phyloP scores from a whole-genome alignment of 2,113 vertebrate species.

The Piprites chloris region DNA sequence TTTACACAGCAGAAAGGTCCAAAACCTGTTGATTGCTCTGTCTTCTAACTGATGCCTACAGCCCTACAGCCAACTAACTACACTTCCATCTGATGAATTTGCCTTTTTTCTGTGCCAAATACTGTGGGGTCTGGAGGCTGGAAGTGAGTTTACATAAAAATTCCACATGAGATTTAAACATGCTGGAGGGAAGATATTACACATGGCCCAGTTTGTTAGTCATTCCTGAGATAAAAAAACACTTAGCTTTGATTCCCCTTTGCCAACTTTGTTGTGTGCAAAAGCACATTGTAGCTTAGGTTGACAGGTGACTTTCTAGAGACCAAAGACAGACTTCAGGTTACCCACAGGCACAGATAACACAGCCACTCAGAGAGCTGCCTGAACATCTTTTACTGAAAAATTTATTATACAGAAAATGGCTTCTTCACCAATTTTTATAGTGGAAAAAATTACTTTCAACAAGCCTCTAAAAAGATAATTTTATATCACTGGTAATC shows the following conservation, averaged over 20 bases:
- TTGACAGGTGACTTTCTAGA: background rate
- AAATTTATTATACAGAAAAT: background rate
- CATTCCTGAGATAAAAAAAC: background rate
- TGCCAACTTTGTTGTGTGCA: background rate
- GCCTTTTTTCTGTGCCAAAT: background rate
- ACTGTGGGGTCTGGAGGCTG: background rate
- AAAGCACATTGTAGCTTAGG: background rate
- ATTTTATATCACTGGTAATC: background rate
- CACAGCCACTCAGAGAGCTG: background rate
- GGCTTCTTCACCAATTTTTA: background rate
- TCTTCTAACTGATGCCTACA: background rate
- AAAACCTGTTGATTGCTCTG: background rate
- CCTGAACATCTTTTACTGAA: background rate
- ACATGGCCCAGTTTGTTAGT: fast-evolving
- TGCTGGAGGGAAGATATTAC: background rate
- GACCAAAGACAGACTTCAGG: background rate
- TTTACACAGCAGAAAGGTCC: fast-evolving
- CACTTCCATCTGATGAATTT: background rate
- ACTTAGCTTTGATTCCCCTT: background rate
- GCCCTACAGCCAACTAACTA: background rate
- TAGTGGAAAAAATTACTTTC: background rate
- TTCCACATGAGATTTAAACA: fast-evolving
- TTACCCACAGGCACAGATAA: background rate
- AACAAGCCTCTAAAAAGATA: background rate
- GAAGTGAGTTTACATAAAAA: background rate